phyloP scores from a whole-genome alignment of 2,113 vertebrate genomes.

The Poicephalus meyeri region DNA sequence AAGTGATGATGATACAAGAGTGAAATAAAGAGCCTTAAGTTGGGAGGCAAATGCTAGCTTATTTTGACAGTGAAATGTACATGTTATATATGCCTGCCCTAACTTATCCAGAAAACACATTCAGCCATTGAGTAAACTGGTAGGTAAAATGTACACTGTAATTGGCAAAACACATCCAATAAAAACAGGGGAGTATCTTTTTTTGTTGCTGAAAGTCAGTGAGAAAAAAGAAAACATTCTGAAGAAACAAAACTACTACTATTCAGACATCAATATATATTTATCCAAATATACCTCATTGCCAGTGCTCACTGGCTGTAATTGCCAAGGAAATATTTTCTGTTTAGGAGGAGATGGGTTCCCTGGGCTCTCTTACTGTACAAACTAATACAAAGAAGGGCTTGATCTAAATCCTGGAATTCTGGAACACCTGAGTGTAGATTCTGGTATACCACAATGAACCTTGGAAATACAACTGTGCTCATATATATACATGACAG shows the following conservation, averaged over 20 bases:
- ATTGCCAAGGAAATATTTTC: constrained; percentile 24
- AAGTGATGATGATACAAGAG: background rate
- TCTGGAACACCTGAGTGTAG: background rate
- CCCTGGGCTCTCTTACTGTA: background rate
- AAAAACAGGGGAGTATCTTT: constrained; percentile 9
- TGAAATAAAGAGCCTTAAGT: background rate
- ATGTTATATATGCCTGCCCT: background rate
- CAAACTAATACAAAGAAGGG: background rate
- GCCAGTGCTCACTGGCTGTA: background rate
- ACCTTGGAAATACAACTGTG: background rate
- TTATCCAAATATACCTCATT: constrained; percentile 17
- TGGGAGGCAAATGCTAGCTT: background rate
- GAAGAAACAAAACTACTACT: constrained; percentile 38
- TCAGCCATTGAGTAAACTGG: background rate
- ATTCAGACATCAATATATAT: constrained; percentile 7
- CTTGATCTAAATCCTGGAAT: background rate
- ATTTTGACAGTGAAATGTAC: background rate
- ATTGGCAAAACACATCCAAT: background rate
- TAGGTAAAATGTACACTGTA: background rate
- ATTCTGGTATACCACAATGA: background rate
- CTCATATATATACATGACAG: background rate
- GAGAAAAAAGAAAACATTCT: constrained; percentile 5
- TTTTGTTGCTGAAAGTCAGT: background rate
- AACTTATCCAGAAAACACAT: constrained; percentile 28
- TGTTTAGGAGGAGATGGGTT: background rate